Evolutionary conservation across 1,140 invertebrate species (phyloP).

Genomic region (Cherax quadricarinatus): DNA sequence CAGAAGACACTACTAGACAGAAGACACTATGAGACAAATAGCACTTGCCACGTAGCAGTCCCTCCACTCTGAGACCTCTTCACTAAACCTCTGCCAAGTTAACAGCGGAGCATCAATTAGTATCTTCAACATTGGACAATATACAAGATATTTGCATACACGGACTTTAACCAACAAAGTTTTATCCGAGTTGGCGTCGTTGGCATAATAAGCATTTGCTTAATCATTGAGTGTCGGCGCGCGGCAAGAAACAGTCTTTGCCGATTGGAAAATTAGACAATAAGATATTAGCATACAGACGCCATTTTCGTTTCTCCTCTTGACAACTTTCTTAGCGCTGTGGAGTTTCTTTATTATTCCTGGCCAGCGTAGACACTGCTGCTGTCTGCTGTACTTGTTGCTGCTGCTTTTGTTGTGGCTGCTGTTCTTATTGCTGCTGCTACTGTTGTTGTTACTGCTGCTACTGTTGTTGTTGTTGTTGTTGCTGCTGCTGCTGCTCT

Average conservation of each 20-base stretch:
- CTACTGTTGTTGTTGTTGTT: too few species aligned
- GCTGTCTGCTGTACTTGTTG: background rate
- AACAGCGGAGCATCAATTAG: background rate
- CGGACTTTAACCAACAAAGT: background rate
- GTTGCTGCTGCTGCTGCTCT: too few species aligned
- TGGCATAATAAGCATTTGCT: conserved; percentile 16
- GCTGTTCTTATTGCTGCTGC: too few species aligned
- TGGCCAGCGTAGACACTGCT: background rate
- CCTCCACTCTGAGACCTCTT: background rate
- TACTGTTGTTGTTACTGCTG: too few species aligned
- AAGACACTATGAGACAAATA: too few species aligned
- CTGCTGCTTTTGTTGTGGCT: background rate
- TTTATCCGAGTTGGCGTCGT: conserved; percentile 7
- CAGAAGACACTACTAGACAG: too few species aligned
- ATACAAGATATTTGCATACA: conserved; percentile 23
- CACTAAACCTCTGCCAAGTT: background rate
- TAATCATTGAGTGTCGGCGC: conserved; percentile 1
- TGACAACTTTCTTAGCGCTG: conserved; percentile 7
- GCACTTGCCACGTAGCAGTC: too few species aligned
- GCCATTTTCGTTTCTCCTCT: background rate
- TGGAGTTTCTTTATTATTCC: background rate
- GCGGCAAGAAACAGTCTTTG: conserved; percentile 45
- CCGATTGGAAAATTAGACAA: conserved; percentile 61
- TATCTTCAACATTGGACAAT: conserved; percentile 31
- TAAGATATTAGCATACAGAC: conserved; percentile 61